These are phyloP conservation scores for Erynnis tages DNA, from an alignment of 2,888 invertebrate genomes.

Conservation along the genomic window DNA sequence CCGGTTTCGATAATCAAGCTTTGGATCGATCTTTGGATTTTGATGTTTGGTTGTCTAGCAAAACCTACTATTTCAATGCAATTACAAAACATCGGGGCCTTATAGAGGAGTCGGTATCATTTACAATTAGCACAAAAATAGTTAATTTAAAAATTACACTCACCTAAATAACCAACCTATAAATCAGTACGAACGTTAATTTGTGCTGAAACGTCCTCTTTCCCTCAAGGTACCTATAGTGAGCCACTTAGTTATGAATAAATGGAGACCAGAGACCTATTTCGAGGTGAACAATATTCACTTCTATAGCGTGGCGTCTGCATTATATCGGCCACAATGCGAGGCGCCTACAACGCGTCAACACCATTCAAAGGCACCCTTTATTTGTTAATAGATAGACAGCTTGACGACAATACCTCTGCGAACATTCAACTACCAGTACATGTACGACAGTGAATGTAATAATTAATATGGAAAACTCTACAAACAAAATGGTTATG, in stretches of 20 bases:
- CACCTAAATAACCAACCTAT: too few species aligned
- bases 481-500: too few species aligned
- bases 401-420: conserved; percentile 50
- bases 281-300: conserved; percentile 41
- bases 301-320: conserved; percentile 38
- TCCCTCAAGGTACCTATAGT: conserved; percentile 28
- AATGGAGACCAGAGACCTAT: conserved; percentile 37
- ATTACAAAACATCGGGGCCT: too few species aligned
- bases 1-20: too few species aligned
- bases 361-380: conserved; percentile 57
- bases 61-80: too few species aligned
- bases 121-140: too few species aligned
- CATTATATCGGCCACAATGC: conserved; percentile 52
- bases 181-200: background rate
- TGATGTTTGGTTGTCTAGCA: too few species aligned
- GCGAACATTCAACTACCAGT: conserved; percentile 40
- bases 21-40: too few species aligned
- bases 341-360: conserved; percentile 50
- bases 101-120: too few species aligned
- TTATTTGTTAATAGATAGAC: conserved; percentile 60
- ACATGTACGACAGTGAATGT: background rate
- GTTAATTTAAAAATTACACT: too few species aligned
- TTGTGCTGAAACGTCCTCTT: background rate
- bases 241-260: conserved; percentile 37
- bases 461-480: conserved; percentile 18